Percentiles rank a stretch among this genome's conserved stretches.
phyloP scores from a whole-genome alignment of 1,140 invertebrate genomes.

The Campoletis sonorensis region DNA sequence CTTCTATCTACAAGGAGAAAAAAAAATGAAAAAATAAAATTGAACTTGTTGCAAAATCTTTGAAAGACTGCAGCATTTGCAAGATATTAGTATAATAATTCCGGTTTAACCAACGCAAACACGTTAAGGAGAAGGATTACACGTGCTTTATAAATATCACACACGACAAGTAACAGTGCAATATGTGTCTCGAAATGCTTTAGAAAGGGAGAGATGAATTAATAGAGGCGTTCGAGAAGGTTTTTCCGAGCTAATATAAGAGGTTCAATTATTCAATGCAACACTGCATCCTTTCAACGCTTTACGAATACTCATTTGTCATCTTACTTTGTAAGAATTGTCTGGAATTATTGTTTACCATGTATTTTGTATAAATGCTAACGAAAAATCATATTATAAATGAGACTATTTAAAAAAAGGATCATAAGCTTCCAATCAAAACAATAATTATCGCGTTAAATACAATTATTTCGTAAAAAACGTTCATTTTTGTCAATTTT shows the following conservation, averaged over 20 bases:
- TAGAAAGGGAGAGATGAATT: conserved; percentile 34
- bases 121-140: conserved; percentile 27
- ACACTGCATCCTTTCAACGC: neutral
- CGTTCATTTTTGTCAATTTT: no score
- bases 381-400: neutral
- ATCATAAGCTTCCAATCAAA: no score
- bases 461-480: no score
- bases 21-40: neutral
- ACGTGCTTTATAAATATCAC: conserved; percentile 41
- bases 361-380: neutral
- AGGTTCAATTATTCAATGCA: conserved; percentile 29
- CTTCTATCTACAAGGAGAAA: no score
- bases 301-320: neutral
- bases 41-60: conserved; percentile 17
- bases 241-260: neutral
- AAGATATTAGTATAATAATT: conserved; percentile 4
- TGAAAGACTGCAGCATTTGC: conserved; percentile 3
- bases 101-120: conserved; percentile 39
- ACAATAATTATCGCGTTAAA: no score
- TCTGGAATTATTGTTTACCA: neutral
- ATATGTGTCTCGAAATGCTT: conserved; percentile 33
- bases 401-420: no score
- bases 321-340: neutral
- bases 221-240: conserved; percentile 18
- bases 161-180: neutral